Evolutionary conservation across 2,888 invertebrate genomes (phyloP).

Genomic region (Microchrysa polita): DNA sequence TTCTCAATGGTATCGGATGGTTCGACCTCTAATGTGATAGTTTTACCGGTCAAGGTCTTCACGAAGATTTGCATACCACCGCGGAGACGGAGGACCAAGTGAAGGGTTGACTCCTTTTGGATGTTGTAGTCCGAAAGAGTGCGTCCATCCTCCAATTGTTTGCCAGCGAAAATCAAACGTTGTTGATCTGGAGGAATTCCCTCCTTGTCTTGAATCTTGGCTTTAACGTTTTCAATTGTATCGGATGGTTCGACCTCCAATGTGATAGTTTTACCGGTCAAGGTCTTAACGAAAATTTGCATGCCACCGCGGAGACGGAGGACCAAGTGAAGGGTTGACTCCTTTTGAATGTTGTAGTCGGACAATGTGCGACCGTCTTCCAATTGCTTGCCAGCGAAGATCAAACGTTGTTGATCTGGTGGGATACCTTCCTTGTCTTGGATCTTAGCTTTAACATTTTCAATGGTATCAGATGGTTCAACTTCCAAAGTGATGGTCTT

Average conservation of each 20-base stretch:
- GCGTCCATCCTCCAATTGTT: constrained; percentile 43
- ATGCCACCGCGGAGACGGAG: constrained; percentile 46
- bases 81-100: constrained; percentile 43
- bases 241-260: constrained; percentile 46
- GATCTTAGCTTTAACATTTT: constrained; percentile 46
- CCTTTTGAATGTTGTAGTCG: constrained; percentile 47
- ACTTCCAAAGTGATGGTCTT: constrained; percentile 47
- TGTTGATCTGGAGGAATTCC: constrained; percentile 45
- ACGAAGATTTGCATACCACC: constrained; percentile 45
- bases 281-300: constrained; percentile 46
- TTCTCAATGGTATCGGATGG: constrained; percentile 43
- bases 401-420: constrained; percentile 46
- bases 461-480: constrained; percentile 46
- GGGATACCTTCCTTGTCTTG: constrained; percentile 47
- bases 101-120: constrained; percentile 43
- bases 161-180: constrained; percentile 40
- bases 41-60: constrained; percentile 42
- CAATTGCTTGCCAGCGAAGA: constrained; percentile 46
- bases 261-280: constrained; percentile 46
- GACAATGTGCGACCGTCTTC: constrained; percentile 46
- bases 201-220: constrained; percentile 40
- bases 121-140: constrained; percentile 44
- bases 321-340: constrained; percentile 45
- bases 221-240: constrained; percentile 43
- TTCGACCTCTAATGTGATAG: constrained; percentile 43